Conservation (phyloP, 2,888 invertebrate genomes). For the Odiellus spinosus region DNA sequence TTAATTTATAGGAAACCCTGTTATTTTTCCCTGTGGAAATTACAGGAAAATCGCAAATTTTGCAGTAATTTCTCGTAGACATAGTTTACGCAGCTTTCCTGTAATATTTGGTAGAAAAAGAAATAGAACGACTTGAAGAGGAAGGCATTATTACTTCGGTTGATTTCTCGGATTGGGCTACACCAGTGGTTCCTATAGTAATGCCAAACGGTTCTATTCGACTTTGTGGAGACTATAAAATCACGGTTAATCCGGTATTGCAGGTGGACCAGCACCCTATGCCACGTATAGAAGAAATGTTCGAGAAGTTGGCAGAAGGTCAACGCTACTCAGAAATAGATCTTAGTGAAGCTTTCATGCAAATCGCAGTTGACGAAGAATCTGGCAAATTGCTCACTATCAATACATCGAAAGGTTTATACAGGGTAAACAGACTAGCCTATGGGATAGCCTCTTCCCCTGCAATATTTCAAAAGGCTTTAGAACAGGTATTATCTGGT, state of each 20-base stretch:
- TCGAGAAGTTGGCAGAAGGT: conserved; percentile 20
- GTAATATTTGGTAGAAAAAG: no score
- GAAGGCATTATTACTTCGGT: no score
- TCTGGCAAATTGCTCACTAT: conserved; percentile 22
- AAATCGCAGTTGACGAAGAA: conserved; percentile 23
- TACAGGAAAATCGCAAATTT: conserved; percentile 3
- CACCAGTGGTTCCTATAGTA: no score
- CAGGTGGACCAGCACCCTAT: conserved; percentile 23
- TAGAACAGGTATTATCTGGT: no score
- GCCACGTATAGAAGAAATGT: conserved; percentile 20
- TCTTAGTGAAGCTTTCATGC: conserved; percentile 26
- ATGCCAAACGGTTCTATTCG: conserved; percentile 15
- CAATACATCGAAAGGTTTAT: conserved; percentile 23
- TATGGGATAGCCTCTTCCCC: conserved; percentile 28
- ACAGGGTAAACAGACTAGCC: conserved; percentile 21
- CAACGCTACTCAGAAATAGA: conserved; percentile 27
- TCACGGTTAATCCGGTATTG: conserved; percentile 21
- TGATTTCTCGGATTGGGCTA: no score
- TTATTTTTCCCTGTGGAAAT: no score
- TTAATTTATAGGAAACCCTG: no score
- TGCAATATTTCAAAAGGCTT: conserved; percentile 24
- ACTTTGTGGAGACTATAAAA: conserved; percentile 26
- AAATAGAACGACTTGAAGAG: no score
- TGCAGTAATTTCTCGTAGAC: no score
- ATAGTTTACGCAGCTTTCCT: no score